Conservation (phyloP, 2,888 invertebrate genomes). For the Deilephila elpenor region DNA sequence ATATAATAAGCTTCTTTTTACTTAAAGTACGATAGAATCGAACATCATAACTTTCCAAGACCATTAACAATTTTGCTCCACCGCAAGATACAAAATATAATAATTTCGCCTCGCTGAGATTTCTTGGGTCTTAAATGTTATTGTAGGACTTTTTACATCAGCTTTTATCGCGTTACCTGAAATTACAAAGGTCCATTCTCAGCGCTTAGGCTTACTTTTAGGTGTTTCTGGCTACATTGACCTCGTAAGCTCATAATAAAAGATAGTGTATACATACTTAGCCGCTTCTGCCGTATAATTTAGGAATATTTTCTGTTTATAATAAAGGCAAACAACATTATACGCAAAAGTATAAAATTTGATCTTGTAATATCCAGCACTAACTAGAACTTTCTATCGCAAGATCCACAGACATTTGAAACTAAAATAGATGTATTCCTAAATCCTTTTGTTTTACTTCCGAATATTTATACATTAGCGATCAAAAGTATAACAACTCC, state of each 20-base stretch:
- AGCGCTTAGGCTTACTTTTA: conserved; percentile 6
- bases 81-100: neutral
- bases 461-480: too few relatives aligned
- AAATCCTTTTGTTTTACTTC: too few relatives aligned
- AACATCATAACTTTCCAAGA: too few relatives aligned
- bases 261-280: neutral
- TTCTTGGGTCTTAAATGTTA: neutral
- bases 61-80: neutral
- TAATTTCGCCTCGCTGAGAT: neutral
- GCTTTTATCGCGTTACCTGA: conserved; percentile 1
- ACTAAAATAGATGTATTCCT: too few relatives aligned
- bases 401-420: too few relatives aligned
- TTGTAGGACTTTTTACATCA: conserved; percentile 1
- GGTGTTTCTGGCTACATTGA: conserved; percentile 1
- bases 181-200: conserved; percentile 12
- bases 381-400: too few relatives aligned
- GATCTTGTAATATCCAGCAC: too few relatives aligned
- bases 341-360: too few relatives aligned
- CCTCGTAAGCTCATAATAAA: neutral
- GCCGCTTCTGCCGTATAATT: neutral
- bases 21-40: too few relatives aligned
- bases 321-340: neutral
- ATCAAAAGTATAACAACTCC: too few relatives aligned
- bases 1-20: too few relatives aligned
- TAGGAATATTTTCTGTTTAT: neutral